These are phyloP conservation scores for Turdus rufiventris DNA, from an alignment of 2,113 vertebrate species.

Conservation along the genomic window DNA sequence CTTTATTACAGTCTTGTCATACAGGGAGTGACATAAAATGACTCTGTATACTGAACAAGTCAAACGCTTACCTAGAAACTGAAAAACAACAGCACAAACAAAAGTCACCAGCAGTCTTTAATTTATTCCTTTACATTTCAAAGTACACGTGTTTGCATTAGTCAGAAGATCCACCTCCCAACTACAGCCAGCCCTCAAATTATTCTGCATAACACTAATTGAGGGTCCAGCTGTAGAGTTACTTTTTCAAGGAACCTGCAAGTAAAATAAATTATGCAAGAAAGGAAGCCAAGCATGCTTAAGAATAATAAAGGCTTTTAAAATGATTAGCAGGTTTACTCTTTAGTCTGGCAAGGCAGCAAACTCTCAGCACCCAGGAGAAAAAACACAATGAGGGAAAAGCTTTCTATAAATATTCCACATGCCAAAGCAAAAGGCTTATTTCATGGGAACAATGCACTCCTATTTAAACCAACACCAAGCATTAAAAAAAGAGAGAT, in stretches of 20 bases:
- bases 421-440: slow-evolving; percentile 32
- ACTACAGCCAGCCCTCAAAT: neutral
- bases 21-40: neutral
- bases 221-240: slow-evolving; percentile 36
- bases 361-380: slow-evolving; percentile 32
- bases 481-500: neutral
- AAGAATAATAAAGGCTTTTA: slow-evolving; percentile 31
- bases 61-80: neutral
- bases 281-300: slow-evolving; percentile 23
- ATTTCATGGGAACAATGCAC: slow-evolving; percentile 7
- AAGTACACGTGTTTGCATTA: neutral
- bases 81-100: slow-evolving; percentile 32
- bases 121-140: slow-evolving; percentile 33
- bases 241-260: slow-evolving; percentile 9
- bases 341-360: slow-evolving; percentile 33
- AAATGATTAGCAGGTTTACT: slow-evolving; percentile 39
- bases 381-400: neutral
- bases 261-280: slow-evolving; percentile 47
- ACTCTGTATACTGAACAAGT: neutral
- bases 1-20: slow-evolving; percentile 21
- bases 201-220: slow-evolving; percentile 40
- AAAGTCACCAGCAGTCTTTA: slow-evolving; percentile 28
- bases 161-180: neutral
- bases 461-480: slow-evolving; percentile 16
- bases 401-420: slow-evolving; percentile 18